Conservation (phyloP, 92 coral and sea anemone species). For the Bergia puertoricense region DNA sequence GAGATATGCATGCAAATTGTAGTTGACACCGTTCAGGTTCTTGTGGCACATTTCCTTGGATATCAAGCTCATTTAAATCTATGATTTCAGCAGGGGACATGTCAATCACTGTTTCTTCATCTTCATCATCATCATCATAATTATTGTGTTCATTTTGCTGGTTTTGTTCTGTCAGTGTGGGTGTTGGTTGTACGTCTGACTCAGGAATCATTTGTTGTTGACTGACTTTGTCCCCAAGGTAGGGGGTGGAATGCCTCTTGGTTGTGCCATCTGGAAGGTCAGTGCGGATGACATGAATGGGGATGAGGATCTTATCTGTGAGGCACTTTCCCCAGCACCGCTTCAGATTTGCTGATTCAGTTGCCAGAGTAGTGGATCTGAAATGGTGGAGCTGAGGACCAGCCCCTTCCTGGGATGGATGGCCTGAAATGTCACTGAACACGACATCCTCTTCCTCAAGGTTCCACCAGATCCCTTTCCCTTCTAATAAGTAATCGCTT, state of each 20-base stretch:
- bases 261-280: not conserved
- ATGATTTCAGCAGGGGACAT: not conserved
- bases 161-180: not conserved
- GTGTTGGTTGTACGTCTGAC: not conserved
- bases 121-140: not conserved
- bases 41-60: slow-evolving; percentile 4
- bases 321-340: not conserved
- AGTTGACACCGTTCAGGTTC: slow-evolving; percentile 8
- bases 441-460: not conserved
- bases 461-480: no score
- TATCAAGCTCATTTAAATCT: not conserved
- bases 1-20: slow-evolving; percentile 1
- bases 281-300: slow-evolving; percentile 1
- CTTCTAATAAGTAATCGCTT: no score
- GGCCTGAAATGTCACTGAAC: not conserved
- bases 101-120: not conserved
- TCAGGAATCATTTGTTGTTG: not conserved
- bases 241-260: not conserved
- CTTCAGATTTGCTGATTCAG: slow-evolving; percentile 6
- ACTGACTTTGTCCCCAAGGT: slow-evolving; percentile 7
- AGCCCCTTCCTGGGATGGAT: not conserved
- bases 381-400: slow-evolving; percentile 16
- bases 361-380: not conserved
- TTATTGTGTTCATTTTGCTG: not conserved
- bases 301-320: not conserved